A percentile compares a stretch with the other conserved stretches of the same genome.
phyloP scores from a whole-genome alignment of 2,113 vertebrate genomes.

The Salvator merianae region DNA sequence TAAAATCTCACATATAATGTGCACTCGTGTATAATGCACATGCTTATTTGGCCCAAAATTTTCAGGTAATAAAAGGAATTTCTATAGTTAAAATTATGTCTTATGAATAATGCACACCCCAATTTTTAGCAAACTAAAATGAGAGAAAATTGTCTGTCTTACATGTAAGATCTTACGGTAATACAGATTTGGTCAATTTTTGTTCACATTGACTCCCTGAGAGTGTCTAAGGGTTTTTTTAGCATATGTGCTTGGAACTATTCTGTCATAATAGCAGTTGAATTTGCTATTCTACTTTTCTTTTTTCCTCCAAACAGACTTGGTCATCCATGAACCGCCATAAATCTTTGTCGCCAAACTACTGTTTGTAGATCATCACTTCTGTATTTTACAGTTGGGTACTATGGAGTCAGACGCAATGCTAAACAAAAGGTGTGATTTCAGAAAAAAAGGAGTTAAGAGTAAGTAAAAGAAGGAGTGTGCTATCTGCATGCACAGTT shows the following conservation, averaged over 20 bases:
- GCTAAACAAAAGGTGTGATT: slow-evolving; percentile 57
- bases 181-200: not conserved
- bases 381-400: slow-evolving; percentile 38
- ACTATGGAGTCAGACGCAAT: slow-evolving; percentile 68
- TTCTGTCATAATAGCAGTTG: not conserved
- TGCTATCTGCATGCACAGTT: not conserved
- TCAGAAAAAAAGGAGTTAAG: slow-evolving; percentile 45
- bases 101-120: no score
- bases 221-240: not conserved
- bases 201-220: not conserved
- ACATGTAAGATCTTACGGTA: no score
- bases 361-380: not conserved
- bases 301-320: not conserved
- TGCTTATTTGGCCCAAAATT: no score
- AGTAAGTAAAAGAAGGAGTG: slow-evolving; percentile 40
- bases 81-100: no score
- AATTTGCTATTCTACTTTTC: not conserved
- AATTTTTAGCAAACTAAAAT: no score
- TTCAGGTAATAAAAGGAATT: no score
- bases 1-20: no score
- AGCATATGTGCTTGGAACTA: not conserved
- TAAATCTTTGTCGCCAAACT: not conserved
- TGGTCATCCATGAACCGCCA: not conserved
- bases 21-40: no score
- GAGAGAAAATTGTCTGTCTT: no score